A percentile compares a stretch with the other conserved stretches of the same genome.
Evolutionary conservation across 1,140 invertebrate genomes (phyloP).

Genomic region (Aphaenogaster ashmeadi): DNA sequence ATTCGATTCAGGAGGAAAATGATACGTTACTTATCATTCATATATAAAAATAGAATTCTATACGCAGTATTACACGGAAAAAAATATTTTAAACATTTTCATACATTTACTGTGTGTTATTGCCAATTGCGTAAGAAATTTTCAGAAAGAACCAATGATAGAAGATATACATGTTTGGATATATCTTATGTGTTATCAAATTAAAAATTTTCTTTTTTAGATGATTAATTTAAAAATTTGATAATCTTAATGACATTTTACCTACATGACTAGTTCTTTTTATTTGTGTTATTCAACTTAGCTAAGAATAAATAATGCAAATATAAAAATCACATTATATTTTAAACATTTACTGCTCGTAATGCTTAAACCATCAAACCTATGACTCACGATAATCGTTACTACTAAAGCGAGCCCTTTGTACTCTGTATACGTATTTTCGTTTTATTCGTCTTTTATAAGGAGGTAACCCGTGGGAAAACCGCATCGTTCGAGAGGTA

Average conservation of each 20-base stretch:
- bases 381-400: slow-evolving; percentile 34
- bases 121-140: neutral
- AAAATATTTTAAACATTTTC: slow-evolving; percentile 5
- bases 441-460: slow-evolving; percentile 13
- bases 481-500: slow-evolving; percentile 51
- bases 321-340: neutral
- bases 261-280: neutral
- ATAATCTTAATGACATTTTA: neutral
- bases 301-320: neutral
- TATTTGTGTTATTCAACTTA: neutral
- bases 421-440: slow-evolving; percentile 19
- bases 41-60: neutral
- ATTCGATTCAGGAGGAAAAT: neutral
- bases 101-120: neutral
- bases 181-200: neutral
- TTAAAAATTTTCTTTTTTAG: neutral
- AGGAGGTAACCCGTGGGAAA: slow-evolving; percentile 43
- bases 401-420: slow-evolving; percentile 32
- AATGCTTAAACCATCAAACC: neutral
- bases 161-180: neutral
- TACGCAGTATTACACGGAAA: neutral
- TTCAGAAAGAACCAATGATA: neutral
- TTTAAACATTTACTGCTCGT: neutral
- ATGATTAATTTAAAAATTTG: neutral
- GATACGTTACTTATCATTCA: neutral